Evolutionary conservation across 1,140 invertebrate genomes (phyloP), one percentile per base, ranked within the genome.

Genomic region (Metopolophium dirhodum): DNA sequence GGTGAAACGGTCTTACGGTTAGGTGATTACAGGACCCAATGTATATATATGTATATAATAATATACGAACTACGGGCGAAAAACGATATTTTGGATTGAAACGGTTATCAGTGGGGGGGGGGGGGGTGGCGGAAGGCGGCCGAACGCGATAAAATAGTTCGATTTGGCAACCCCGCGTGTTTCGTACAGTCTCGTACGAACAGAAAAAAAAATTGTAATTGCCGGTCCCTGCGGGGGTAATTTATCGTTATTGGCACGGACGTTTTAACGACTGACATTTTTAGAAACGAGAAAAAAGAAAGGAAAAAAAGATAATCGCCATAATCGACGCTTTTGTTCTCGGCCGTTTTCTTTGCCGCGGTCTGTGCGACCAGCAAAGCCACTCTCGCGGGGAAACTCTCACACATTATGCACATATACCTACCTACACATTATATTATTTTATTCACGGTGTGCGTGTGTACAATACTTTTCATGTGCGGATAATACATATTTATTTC

Each of bases 271-370:
- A 61, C 88, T 51, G 88, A 57, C 88, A 57, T 90, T 90, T 90
- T 90, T 90, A 54, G n/a, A 54, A 54, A 54, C 35, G 47, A 22
- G 35, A 14, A 61, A 90, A 90, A 90, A 61, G 26, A 57, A 57
- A 47, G 47, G 0, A 37, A 57, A 23, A 90, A 61, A 41, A 61
- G 54, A 57, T 45, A 88, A 88, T 49, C 51, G 89, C 37, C 37
- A 37, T 90, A 90, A 90, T 90, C 89, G 89, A 90, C 57, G 89
- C 89, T 90, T 90, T 90, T 90, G 89, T 90, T 90, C 89, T 57
- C n/a, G 61, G n/a, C n/a, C 35, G 54, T 90, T 61, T 90, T 45
- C 86, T 88, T 87, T n/a, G 45, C 41, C 83, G 9, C 41, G 9
- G 85, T 26, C 51, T 14, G 8, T 20, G 51, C 51, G 22, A 22